phyloP scores from a whole-genome alignment of 2,113 vertebrate genomes.

The Oreotrochilus melanogaster region DNA sequence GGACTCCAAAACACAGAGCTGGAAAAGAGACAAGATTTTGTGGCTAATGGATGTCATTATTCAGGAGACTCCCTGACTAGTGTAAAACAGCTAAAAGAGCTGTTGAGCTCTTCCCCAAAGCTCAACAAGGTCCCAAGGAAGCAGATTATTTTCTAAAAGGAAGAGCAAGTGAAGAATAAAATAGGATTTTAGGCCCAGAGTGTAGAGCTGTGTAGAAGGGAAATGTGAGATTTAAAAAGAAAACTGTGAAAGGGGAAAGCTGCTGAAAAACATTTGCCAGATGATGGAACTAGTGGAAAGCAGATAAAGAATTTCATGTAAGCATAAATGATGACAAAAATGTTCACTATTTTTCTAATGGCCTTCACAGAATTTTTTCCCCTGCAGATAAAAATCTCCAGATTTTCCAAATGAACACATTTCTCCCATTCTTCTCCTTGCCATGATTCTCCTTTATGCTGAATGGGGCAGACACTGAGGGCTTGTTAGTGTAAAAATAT shows the following conservation, averaged over 20 bases:
- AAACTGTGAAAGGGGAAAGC: not conserved
- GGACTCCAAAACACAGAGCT: not conserved
- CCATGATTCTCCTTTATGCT: not conserved
- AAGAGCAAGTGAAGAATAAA: not conserved
- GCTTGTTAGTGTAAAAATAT: not conserved
- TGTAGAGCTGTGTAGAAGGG: not conserved
- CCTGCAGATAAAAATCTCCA: not conserved
- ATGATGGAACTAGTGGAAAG: not conserved
- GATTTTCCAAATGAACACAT: conserved; percentile 11
- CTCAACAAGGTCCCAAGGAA: not conserved
- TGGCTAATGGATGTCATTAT: not conserved
- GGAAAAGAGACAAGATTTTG: not conserved
- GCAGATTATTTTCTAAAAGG: not conserved
- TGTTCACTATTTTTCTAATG: not conserved
- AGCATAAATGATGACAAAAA: not conserved
- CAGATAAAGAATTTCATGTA: not conserved
- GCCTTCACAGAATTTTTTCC: not conserved
- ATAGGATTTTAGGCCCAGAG: not conserved
- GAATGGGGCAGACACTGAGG: not conserved
- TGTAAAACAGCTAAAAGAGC: not conserved
- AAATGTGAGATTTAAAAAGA: conserved; percentile 9
- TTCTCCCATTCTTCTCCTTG: not conserved
- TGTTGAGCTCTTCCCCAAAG: not conserved
- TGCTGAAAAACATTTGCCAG: not conserved
- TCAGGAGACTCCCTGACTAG: rapidly evolving